Evolutionary conservation across 2,113 vertebrate species (phyloP).

Genomic region (Polypterus bichir): DNA sequence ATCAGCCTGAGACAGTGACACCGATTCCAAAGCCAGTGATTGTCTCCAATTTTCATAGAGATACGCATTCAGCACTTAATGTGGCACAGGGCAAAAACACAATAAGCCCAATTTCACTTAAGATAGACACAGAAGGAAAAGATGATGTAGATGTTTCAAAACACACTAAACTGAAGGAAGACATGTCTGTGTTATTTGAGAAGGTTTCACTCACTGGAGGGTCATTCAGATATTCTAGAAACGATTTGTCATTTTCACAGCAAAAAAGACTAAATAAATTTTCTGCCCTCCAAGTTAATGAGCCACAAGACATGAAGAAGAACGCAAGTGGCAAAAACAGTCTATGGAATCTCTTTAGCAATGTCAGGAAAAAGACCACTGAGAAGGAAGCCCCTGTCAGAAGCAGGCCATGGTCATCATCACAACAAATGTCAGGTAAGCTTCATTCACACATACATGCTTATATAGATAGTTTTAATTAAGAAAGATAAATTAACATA

Average conservation of each 20-base stretch:
- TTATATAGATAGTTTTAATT: no score
- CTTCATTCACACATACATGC: no score
- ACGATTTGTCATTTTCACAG: constrained; percentile 12
- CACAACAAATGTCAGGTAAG: no score
- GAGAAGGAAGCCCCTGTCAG: constrained; percentile 9
- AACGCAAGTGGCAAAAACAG: constrained; percentile 15
- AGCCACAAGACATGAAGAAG: not conserved
- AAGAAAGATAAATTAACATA: no score
- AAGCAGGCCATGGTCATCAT: no score
- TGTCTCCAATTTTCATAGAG: no score
- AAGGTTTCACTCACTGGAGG: constrained; percentile 47
- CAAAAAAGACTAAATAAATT: constrained; percentile 15
- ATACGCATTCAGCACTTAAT: no score
- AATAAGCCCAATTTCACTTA: no score
- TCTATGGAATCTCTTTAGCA: constrained; percentile 22
- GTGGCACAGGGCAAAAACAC: no score
- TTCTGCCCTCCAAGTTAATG: constrained; percentile 32
- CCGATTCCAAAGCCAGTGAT: no score
- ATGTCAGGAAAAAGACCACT: constrained; percentile 18
- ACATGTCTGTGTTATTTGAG: constrained; percentile 44
- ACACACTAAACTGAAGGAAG: constrained; percentile 36
- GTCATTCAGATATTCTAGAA: constrained; percentile 5
- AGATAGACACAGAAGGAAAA: constrained; percentile 8
- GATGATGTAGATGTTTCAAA: constrained; percentile 6
- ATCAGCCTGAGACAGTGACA: no score